Evolutionary conservation across 2,888 invertebrate genomes (phyloP).

Genomic region (Litoditis marina): DNA sequence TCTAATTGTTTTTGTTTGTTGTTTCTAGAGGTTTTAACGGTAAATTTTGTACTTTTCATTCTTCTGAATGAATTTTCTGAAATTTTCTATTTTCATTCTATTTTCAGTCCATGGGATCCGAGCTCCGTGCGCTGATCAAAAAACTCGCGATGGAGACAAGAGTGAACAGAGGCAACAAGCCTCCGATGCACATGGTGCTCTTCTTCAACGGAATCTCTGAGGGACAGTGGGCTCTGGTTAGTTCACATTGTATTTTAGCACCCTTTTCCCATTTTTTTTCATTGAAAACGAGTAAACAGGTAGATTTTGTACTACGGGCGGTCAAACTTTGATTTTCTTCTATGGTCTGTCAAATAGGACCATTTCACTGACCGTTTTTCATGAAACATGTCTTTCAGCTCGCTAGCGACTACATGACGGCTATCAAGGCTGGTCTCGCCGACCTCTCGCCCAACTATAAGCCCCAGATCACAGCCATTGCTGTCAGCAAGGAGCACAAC

Average conservation of each 20-base stretch:
- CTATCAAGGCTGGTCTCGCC: neutral
- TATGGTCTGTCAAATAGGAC: neutral
- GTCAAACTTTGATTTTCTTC: neutral
- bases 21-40: no score
- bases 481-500: constrained; percentile 10
- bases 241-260: no score
- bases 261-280: constrained; percentile 3
- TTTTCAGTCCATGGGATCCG: constrained; percentile 8
- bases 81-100: neutral
- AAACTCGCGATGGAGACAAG: neutral
- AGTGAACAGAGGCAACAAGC: neutral
- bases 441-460: neutral
- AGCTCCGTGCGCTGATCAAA: constrained; percentile 11
- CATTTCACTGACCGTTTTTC: neutral
- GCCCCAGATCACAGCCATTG: constrained; percentile 14
- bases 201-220: constrained; percentile 28
- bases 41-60: no score
- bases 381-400: no score
- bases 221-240: constrained; percentile 15
- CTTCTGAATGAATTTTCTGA: no score
- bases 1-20: no score
- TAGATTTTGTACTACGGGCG: no score
- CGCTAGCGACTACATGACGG: constrained; percentile 4
- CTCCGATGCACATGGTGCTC: constrained; percentile 13
- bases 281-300: no score